Evolutionary conservation across 1,140 invertebrate species (phyloP), one percentile per base, ranked within the genome.

Genomic region (Neuroterus valhalla): DNA sequence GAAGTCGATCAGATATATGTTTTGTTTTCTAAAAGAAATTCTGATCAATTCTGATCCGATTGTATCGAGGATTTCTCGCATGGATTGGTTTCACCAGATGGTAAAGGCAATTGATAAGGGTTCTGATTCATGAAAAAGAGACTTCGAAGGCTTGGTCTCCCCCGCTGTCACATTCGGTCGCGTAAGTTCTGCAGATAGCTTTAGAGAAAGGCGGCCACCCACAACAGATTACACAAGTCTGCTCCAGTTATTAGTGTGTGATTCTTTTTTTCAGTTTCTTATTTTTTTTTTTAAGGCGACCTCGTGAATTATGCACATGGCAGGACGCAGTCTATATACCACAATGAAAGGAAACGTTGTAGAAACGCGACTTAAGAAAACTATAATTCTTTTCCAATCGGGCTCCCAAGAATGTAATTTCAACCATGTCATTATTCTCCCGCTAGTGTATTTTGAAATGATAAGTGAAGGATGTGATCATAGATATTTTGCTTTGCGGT

Each of bases 131-230:
- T 55, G 52, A 23, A 55, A 55, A 17, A 23, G 52, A 17, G 23
- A 55, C 52, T 15, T 55, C 26, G 66, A 2, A 68, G 66, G 42
- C 66, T 19, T 68, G 15, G 31, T 43, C 17, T 68, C 17, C 12
- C 66, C 38, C 15, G 12, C 31, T 42, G 26, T 31, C 66, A 42
- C 26, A 43, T 66, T 66, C 43, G 26, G 15, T 69, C 68, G 48
- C 46, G 31, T 5, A 48, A 48, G 19, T 48, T 46, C 10, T 46
- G 48, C 2, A 69, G 68, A 48, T 15, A 45, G 31, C 38, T n/a
- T 10, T 66, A 72, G 80, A 80, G 80, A 82, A 82, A 82, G 80
- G 80, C 80, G 80, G 74, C 80, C 80, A 82, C 80, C 80, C 80
- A 82, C 78, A 76, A 75, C 44, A 69, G 31, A 66, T 81, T 81